Percentiles rank a stretch among this genome's conserved stretches.
phyloP scores from a whole-genome alignment of 2,888 invertebrate species.

The Allolobophora icterica region DNA sequence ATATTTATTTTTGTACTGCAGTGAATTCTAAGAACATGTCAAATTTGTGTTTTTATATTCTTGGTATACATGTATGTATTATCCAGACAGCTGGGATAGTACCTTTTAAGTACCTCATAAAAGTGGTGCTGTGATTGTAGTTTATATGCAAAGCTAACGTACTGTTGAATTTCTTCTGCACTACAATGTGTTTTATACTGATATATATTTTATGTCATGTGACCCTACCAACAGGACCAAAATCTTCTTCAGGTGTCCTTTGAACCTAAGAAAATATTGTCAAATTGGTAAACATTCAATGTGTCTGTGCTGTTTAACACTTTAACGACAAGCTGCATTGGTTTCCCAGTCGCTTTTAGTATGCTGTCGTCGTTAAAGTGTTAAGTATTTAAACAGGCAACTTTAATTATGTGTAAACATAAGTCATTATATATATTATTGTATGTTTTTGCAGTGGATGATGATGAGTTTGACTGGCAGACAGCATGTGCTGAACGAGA shows the following conservation, averaged over 20 bases:
- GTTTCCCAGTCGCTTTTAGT: no score
- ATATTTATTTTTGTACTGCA: neutral
- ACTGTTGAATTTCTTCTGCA: neutral
- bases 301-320: neutral
- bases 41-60: neutral
- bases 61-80: neutral
- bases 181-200: neutral
- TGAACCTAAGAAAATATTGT: neutral
- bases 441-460: conserved; percentile 48
- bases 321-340: no score
- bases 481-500: conserved; percentile 72
- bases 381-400: neutral
- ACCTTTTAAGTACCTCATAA: no score
- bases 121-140: neutral
- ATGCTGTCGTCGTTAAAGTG: no score
- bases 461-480: conserved; percentile 59
- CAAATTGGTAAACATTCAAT: neutral
- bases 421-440: neutral
- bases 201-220: neutral
- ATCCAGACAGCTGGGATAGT: neutral
- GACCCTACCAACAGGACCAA: neutral
- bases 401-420: neutral
- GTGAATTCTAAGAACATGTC: neutral
- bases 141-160: neutral
- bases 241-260: neutral